phyloP scores from a whole-genome alignment of 1,140 invertebrate genomes.

The Megathymus violae region DNA sequence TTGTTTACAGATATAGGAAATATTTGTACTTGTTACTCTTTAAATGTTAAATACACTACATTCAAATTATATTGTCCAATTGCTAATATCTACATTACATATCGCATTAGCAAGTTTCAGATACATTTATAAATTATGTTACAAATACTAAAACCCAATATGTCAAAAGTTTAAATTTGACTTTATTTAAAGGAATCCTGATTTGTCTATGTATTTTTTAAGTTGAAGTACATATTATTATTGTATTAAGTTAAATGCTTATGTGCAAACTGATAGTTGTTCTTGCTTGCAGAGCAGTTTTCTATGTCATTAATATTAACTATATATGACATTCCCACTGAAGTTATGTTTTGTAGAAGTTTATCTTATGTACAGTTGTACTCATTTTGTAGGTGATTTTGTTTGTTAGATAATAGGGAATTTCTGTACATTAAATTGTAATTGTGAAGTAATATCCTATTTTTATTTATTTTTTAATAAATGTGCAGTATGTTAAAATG shows the following conservation, averaged over 20 bases:
- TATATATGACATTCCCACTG: constrained; percentile 12
- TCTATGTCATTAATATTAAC: constrained; percentile 18
- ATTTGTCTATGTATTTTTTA: too few relatives aligned
- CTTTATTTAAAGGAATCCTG: too few relatives aligned
- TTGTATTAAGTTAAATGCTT: background rate
- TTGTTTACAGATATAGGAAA: too few relatives aligned
- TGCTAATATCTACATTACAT: too few relatives aligned
- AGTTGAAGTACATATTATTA: too few relatives aligned
- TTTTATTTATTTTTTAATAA: constrained; percentile 35
- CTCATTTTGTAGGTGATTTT: constrained; percentile 1
- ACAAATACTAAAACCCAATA: background rate
- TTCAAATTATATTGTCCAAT: too few relatives aligned
- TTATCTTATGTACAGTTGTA: constrained; percentile 14
- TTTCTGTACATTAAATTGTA: constrained; percentile 6
- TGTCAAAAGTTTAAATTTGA: too few relatives aligned
- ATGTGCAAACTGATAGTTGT: constrained; percentile 8
- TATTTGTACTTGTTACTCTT: too few relatives aligned
- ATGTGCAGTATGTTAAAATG: constrained; percentile 18
- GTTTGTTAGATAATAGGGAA: background rate
- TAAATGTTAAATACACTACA: too few relatives aligned
- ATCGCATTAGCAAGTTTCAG: too few relatives aligned
- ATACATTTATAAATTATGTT: background rate
- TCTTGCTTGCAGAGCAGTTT: constrained; percentile 11
- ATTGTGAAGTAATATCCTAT: constrained; percentile 15
- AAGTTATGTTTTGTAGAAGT: constrained; percentile 25